phyloP scores from a whole-genome alignment of 2,113 vertebrate species.

The Syngnathus scovelli region DNA sequence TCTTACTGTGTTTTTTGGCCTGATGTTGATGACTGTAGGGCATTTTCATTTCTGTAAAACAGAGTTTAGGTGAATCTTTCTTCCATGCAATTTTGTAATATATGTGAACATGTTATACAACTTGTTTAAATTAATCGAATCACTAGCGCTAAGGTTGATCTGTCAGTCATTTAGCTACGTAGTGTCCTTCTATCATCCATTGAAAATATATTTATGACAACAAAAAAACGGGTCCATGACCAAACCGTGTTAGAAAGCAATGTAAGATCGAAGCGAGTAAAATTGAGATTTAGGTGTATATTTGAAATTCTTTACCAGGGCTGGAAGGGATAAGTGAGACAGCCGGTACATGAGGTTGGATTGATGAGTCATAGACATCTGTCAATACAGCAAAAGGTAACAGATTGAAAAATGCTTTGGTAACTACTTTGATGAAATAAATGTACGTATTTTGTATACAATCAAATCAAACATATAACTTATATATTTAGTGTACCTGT shows the following conservation, averaged over 20 bases:
- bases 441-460: not conserved
- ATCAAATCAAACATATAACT: not conserved
- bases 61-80: not conserved
- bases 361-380: slow-evolving; percentile 61
- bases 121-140: too few species aligned
- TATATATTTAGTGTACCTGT: slow-evolving; percentile 52
- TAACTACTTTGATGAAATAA: not conserved
- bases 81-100: not conserved
- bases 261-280: too few species aligned
- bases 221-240: too few species aligned
- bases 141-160: too few species aligned
- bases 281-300: not conserved
- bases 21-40: slow-evolving; percentile 72
- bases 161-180: too few species aligned
- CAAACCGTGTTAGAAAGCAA: too few species aligned
- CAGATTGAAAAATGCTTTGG: not conserved
- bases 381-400: not conserved
- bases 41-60: slow-evolving; percentile 75
- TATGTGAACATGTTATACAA: not conserved
- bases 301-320: slow-evolving; percentile 39
- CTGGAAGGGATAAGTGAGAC: slow-evolving; percentile 59
- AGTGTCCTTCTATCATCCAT: too few species aligned
- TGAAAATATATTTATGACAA: too few species aligned
- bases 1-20: slow-evolving; percentile 86
- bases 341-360: slow-evolving; percentile 34